phyloP scores from a whole-genome alignment of 2,113 vertebrate species.

The Coturnix japonica region DNA sequence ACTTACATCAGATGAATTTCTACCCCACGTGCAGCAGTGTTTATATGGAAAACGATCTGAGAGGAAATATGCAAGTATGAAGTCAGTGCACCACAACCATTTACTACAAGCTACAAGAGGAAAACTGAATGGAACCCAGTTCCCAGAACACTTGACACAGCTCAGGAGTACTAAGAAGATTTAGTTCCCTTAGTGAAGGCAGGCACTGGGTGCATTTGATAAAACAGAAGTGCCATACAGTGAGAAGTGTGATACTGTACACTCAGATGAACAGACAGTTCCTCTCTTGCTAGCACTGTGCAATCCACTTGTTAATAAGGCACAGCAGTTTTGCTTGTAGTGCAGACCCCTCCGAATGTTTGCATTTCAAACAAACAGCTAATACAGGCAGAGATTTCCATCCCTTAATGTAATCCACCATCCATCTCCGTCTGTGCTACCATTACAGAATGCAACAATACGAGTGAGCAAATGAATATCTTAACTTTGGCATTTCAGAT shows the following conservation, averaged over 20 bases:
- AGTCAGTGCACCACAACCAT: neutral
- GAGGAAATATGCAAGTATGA: neutral
- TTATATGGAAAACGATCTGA: neutral
- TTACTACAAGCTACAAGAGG: neutral
- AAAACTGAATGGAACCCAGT: neutral
- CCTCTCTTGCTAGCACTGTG: neutral
- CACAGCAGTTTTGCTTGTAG: slow-evolving; percentile 9
- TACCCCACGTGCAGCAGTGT: neutral
- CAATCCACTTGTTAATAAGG: slow-evolving; percentile 7
- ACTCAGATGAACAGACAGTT: neutral
- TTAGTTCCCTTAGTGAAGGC: neutral
- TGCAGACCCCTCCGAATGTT: slow-evolving; percentile 1
- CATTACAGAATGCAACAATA: slow-evolving; percentile 32
- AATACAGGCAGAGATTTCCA: slow-evolving; percentile 61
- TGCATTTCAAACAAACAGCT: slow-evolving; percentile 53
- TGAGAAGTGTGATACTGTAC: neutral
- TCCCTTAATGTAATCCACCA: slow-evolving; percentile 62
- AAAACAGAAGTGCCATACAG: neutral
- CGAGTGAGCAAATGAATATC: slow-evolving; percentile 52
- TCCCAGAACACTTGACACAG: slow-evolving; percentile 2
- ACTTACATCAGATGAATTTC: neutral
- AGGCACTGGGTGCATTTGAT: neutral
- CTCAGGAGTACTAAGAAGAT: slow-evolving; percentile 22
- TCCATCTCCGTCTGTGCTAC: slow-evolving; percentile 12
- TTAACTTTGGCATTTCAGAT: slow-evolving; percentile 72